A percentile compares a stretch with the other conserved stretches of the same genome.
Conservation (phyloP, 2,113 vertebrate species). For the Corythaixoides concolor region DNA sequence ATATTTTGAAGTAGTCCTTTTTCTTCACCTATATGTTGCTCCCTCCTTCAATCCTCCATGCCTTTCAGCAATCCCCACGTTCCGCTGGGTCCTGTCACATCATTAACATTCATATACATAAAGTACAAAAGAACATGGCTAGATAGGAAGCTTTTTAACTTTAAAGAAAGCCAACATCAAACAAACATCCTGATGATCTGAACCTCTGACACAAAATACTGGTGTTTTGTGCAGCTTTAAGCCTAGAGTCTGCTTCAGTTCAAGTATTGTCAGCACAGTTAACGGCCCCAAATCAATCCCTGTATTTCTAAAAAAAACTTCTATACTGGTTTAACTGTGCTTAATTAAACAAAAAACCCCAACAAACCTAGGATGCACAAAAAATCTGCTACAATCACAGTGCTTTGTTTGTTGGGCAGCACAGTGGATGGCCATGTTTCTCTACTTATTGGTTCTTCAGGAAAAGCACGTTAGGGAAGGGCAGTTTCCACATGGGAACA, state of each 20-base stretch:
- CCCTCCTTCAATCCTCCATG: background rate
- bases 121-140: background rate
- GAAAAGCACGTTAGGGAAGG: background rate
- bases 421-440: background rate
- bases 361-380: background rate
- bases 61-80: background rate
- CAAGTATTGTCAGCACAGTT: background rate
- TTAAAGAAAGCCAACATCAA: conserved; percentile 6
- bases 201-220: background rate
- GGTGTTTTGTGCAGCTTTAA: background rate
- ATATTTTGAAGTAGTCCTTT: background rate
- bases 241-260: background rate
- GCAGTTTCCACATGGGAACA: background rate
- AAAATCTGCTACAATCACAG: background rate
- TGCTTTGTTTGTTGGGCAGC: background rate
- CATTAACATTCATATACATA: background rate
- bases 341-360: background rate
- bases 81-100: background rate
- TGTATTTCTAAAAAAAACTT: background rate
- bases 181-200: background rate
- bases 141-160: background rate
- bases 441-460: background rate
- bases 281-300: background rate
- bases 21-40: background rate
- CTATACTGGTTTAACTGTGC: background rate